phyloP scores from a whole-genome alignment of 2,797 vertebrate species.

The Euphonia xanthogaster region DNA sequence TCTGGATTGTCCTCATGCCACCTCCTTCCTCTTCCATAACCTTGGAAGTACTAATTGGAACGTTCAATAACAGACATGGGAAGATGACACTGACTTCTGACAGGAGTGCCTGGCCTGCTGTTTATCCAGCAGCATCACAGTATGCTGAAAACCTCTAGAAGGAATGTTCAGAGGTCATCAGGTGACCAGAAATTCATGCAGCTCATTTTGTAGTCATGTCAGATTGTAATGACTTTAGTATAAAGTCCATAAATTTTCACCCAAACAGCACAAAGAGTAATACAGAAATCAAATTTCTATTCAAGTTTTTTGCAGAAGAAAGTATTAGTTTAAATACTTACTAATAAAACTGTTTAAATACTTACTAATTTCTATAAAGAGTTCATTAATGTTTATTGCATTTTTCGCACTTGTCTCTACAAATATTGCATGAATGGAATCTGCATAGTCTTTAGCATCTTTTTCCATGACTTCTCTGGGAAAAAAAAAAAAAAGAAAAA shows the following conservation, averaged over 20 bases:
- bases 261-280: neutral
- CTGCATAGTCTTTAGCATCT: slow-evolving; percentile 97
- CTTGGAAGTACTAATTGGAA: neutral
- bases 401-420: slow-evolving; percentile 98
- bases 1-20: neutral
- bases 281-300: neutral
- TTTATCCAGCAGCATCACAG: neutral
- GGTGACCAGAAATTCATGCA: neutral
- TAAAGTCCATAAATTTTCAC: neutral
- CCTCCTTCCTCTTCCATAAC: neutral
- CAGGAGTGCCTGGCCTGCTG: neutral
- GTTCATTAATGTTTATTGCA: slow-evolving; percentile 97
- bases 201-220: neutral
- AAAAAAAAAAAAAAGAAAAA: slow-evolving; percentile 54
- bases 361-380: slow-evolving; percentile 99
- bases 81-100: neutral
- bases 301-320: neutral
- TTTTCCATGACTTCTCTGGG: slow-evolving; percentile 94
- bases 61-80: neutral
- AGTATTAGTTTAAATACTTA: slow-evolving; percentile 80
- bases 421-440: slow-evolving; percentile 97
- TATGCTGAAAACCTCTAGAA: neutral
- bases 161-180: neutral
- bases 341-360: slow-evolving; percentile 83
- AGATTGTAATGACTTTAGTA: neutral